These are phyloP conservation scores for Centrocercus urophasianus DNA, from an alignment of 2,113 vertebrate species.

Conservation along the genomic window DNA sequence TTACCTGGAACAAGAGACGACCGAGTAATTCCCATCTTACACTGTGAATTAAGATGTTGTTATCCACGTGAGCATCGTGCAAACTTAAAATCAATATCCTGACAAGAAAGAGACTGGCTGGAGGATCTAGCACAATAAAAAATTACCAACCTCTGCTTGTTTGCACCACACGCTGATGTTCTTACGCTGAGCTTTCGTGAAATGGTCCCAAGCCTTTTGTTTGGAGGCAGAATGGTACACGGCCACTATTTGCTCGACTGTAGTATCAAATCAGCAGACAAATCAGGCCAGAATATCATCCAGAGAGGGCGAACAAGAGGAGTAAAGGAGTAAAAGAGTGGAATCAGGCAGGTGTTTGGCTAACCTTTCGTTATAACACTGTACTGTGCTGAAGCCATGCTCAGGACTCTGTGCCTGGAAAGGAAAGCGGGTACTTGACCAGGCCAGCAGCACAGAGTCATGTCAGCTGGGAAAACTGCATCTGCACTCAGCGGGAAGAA, in stretches of 20 bases:
- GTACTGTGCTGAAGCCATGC: conserved; percentile 19
- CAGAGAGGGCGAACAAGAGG: conserved; percentile 86
- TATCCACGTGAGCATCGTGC: conserved; percentile 33
- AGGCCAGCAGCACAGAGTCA: not conserved
- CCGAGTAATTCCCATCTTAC: conserved; percentile 29
- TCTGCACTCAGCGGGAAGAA: not conserved
- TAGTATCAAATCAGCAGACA: conserved; percentile 79
- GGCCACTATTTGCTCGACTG: conserved; percentile 99
- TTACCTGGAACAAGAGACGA: conserved; percentile 59
- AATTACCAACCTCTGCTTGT: conserved; percentile 96
- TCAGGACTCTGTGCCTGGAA: not conserved
- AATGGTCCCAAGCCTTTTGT: conserved; percentile 99
- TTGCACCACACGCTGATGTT: conserved; percentile 99
- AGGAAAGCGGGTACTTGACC: not conserved
- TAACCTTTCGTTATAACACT: conserved; percentile 52
- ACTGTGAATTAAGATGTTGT: conserved; percentile 55
- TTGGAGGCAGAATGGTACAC: conserved; percentile 99
- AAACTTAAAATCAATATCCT: conserved; percentile 74
- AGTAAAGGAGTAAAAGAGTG: conserved; percentile 93
- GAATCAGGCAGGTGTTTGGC: conserved; percentile 86
- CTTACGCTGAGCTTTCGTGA: conserved; percentile 99
- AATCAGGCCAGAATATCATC: conserved; percentile 83
- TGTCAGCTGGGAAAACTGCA: fast-evolving
- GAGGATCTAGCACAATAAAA: conserved; percentile 70
- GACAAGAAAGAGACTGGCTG: conserved; percentile 66